Base-by-base conservation (phyloP, 2,797 vertebrate species). In the Gambelia wislizenii region DNA sequence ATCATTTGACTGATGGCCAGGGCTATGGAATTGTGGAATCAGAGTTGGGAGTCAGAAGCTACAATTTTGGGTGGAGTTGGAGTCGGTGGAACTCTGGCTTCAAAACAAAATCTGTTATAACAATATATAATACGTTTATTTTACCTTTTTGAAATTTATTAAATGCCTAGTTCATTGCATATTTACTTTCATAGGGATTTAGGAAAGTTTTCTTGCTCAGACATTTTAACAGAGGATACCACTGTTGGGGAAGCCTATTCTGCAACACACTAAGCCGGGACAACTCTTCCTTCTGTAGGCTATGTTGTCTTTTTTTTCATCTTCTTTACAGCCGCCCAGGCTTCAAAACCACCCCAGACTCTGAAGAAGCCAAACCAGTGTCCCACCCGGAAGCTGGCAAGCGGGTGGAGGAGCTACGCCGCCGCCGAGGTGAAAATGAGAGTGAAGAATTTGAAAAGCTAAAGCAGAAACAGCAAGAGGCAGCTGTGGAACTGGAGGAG, bases 401-500 rank as follows among this genome's bases (percentile, higher is more conserved):
- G 91, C 97, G 98, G 92, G 92, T 99, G 94, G 99, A 99, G 90
- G 98, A 99, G 89, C 97, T 99, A 86, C 98, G 98, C 89, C 97
- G 98, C 0, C 97, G 98, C 69, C 98, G 98, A 0, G 98, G 98
- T 0, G 98, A 99, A 83, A 98, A 97, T 0, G 98, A 99, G 97
- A 98, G 96, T 6, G 98, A 98, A 91, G 99, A 99, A 94, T 97
- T 98, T 0, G 98, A 99, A 95, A 98, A 97, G 92, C 97, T 99
- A 96, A 98, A 97, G 91, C 98, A 98, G 96, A 99, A 98, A 96
- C 98, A 99, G 95, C 98, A 99, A 93, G 98, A 98, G 95, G 98
- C 98, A 0, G 98, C 98, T 0, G 96, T 91, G 2, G 99, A 99
- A 96, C 97, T 99, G 96, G 99, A 99, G 36, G 99, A 99, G 91